Percentiles rank a stretch among this genome's conserved stretches.
Conservation (phyloP, 2,113 vertebrate species). For the Catharus fuscescens region DNA sequence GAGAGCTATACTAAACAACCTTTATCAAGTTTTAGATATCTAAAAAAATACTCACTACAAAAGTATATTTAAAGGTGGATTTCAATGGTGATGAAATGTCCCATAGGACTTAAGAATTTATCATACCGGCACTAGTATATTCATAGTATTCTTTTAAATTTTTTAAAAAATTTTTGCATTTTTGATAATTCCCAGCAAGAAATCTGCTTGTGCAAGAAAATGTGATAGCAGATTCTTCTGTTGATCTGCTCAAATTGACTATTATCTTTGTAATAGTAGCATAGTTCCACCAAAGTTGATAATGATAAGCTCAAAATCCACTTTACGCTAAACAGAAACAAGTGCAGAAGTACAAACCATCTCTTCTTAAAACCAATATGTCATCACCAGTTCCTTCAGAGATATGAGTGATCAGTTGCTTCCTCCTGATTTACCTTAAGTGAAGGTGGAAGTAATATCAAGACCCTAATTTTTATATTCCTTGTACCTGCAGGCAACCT, state of each 20-base stretch:
- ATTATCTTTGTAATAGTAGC: not conserved
- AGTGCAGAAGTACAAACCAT: not conserved
- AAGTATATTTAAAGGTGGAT: not conserved
- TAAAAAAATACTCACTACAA: not conserved
- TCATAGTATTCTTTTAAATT: not conserved
- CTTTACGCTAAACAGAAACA: not conserved
- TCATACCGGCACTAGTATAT: not conserved
- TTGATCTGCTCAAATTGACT: not conserved
- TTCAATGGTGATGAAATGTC: not conserved
- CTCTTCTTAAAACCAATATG: accelerated
- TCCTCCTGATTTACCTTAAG: not conserved
- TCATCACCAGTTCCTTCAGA: not conserved
- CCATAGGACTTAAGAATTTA: not conserved
- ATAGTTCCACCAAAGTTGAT: not conserved
- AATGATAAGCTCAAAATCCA: not conserved
- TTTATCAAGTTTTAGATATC: not conserved
- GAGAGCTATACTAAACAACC: not conserved
- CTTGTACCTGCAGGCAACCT: not conserved
- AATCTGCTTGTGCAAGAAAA: not conserved
- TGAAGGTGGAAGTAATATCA: not conserved
- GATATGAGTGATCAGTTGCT: accelerated
- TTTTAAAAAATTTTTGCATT: not conserved
- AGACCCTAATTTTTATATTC: not conserved
- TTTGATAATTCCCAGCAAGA: not conserved
- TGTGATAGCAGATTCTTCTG: not conserved